A percentile compares a stretch with the other conserved stretches of the same genome.
These are phyloP conservation scores for Drymonia ruficornis DNA, from an alignment of 2,888 invertebrate genomes.

Conservation along the genomic window DNA sequence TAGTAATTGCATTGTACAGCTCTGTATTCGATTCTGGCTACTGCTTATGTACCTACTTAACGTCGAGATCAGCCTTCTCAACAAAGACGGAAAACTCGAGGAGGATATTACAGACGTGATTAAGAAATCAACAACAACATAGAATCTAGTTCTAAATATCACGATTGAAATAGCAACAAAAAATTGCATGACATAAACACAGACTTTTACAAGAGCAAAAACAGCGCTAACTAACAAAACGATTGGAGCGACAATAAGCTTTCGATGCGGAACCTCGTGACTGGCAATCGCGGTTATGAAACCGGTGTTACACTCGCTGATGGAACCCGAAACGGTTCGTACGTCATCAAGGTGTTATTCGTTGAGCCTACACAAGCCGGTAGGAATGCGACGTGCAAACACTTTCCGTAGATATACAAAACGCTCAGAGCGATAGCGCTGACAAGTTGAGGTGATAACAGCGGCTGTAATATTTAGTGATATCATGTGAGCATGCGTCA, in stretches of 20 bases:
- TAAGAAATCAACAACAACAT: not conserved
- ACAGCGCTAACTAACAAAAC: not conserved
- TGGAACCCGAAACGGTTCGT: conserved; percentile 11
- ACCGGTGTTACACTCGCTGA: conserved; percentile 12
- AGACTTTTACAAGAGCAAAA: not conserved
- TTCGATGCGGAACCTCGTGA: conserved; percentile 18
- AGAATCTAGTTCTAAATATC: not conserved
- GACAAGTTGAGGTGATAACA: conserved; percentile 40
- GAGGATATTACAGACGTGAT: too few species aligned
- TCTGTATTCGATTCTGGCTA: too few species aligned
- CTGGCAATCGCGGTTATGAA: conserved; percentile 26
- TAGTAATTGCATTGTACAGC: too few species aligned
- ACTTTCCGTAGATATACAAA: conserved; percentile 52
- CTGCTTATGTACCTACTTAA: too few species aligned
- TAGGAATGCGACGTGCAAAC: conserved; percentile 63
- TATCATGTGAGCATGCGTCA: conserved; percentile 53
- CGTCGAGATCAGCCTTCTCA: too few species aligned
- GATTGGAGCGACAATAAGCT: not conserved
- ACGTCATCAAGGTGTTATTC: conserved; percentile 54
- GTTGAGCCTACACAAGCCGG: conserved; percentile 41
- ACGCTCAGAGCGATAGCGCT: conserved; percentile 35
- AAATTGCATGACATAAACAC: not conserved
- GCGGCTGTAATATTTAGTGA: conserved; percentile 39
- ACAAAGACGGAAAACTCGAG: too few species aligned
- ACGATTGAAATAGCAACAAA: not conserved